These are phyloP conservation scores for Mirounga angustirostris DNA, from an alignment of 2,113 vertebrate genomes.

Conservation along the genomic window DNA sequence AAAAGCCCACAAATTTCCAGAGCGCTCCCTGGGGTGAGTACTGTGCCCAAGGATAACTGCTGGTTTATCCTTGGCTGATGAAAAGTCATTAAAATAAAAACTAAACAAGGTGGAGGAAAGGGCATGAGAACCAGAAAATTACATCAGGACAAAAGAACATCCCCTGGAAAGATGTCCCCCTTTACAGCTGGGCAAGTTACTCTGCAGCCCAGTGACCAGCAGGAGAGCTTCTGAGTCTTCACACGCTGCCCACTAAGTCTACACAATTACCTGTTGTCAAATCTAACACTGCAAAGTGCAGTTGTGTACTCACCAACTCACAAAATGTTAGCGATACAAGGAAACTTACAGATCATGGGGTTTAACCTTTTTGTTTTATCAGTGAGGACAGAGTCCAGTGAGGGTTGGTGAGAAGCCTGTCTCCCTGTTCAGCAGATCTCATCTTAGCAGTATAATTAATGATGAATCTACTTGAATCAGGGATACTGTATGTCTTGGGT, in stretches of 20 bases:
- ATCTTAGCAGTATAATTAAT: neutral
- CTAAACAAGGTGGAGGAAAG: neutral
- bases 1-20: neutral
- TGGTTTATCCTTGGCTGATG: neutral
- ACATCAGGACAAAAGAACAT: neutral
- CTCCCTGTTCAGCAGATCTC: neutral
- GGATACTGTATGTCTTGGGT: neutral
- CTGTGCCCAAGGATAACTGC: neutral
- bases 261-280: neutral
- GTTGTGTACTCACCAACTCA: neutral
- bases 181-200: neutral
- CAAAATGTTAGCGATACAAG: neutral
- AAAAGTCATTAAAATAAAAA: conserved; percentile 34
- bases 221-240: neutral
- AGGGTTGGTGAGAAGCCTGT: neutral
- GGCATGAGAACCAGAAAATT: neutral
- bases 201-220: neutral
- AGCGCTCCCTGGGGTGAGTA: neutral
- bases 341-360: neutral
- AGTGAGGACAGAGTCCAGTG: neutral
- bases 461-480: neutral
- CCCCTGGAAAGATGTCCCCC: neutral
- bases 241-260: neutral
- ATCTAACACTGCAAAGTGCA: neutral
- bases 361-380: neutral